Evolutionary conservation across 2,113 vertebrate species (phyloP).

Genomic region (Psilopsiagon aurifrons): DNA sequence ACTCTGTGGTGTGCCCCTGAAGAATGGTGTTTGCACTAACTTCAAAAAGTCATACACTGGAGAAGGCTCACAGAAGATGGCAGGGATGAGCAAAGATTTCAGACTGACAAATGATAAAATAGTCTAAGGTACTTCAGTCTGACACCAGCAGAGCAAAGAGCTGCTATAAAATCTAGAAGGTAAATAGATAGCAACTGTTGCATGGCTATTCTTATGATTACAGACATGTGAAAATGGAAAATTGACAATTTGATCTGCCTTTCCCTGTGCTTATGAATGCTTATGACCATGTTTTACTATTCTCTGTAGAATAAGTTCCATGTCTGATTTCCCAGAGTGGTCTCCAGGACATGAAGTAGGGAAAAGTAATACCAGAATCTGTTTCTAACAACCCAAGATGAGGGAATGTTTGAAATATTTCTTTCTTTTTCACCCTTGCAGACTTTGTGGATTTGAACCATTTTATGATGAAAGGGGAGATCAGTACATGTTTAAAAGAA

Average conservation of each 20-base stretch:
- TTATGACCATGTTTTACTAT: not conserved
- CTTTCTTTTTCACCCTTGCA: conserved; percentile 48
- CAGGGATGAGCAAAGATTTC: not conserved
- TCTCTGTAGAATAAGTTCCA: not conserved
- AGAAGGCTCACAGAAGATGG: not conserved
- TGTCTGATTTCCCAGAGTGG: not conserved
- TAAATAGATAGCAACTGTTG: not conserved
- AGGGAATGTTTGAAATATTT: not conserved
- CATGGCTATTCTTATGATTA: not conserved
- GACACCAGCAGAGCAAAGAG: not conserved
- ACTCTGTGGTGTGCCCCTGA: fast-evolving
- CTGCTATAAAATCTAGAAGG: not conserved
- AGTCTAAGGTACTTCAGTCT: not conserved
- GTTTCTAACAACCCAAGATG: not conserved
- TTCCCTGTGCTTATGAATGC: not conserved
- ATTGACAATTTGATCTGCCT: not conserved
- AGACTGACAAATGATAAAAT: not conserved
- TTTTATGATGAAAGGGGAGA: conserved; percentile 90
- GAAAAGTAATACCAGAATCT: not conserved
- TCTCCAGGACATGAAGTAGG: not conserved
- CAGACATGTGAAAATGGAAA: not conserved
- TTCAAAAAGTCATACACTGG: not conserved
- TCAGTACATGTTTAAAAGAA: conserved; percentile 90
- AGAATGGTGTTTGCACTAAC: not conserved
- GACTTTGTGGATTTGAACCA: conserved; percentile 90